A percentile compares a stretch with the other conserved stretches of the same genome.
phyloP scores from a whole-genome alignment of 2,113 vertebrate species.

The Tichodroma muraria region DNA sequence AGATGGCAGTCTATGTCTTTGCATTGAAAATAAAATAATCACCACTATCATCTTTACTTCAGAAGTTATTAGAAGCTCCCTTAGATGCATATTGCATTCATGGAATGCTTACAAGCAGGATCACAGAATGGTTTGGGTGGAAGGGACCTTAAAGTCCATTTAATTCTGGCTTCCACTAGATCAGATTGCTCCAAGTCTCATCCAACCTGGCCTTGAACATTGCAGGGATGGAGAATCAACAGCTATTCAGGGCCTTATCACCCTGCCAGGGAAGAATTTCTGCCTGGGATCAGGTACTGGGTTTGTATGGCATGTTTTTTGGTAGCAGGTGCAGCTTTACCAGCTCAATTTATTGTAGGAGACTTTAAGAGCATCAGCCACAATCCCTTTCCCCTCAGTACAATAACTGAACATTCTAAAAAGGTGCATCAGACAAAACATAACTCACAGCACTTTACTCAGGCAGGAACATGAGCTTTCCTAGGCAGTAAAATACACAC shows the following conservation, averaged over 20 bases:
- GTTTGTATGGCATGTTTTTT: neutral
- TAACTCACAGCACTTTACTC: neutral
- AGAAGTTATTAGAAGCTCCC: neutral
- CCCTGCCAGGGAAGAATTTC: neutral
- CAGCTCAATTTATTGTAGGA: neutral
- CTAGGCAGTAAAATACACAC: neutral
- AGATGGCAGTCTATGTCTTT: neutral
- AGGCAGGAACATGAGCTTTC: neutral
- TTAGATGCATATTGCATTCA: accelerated
- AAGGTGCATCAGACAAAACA: neutral
- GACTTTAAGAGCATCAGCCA: neutral
- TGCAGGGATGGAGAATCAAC: neutral
- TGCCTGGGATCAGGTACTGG: accelerated
- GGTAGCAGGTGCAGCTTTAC: neutral
- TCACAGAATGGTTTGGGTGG: neutral
- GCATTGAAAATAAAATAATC: neutral
- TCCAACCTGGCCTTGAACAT: neutral
- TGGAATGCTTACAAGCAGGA: neutral
- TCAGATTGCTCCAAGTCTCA: neutral
- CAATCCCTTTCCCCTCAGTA: neutral
- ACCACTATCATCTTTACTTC: neutral
- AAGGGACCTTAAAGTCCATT: neutral
- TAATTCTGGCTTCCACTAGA: neutral
- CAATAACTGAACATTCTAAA: neutral
- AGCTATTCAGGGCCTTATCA: neutral